These are phyloP conservation scores for Leontopithecus rosalia DNA, from an alignment of 2,797 vertebrate genomes.

Conservation along the genomic window DNA sequence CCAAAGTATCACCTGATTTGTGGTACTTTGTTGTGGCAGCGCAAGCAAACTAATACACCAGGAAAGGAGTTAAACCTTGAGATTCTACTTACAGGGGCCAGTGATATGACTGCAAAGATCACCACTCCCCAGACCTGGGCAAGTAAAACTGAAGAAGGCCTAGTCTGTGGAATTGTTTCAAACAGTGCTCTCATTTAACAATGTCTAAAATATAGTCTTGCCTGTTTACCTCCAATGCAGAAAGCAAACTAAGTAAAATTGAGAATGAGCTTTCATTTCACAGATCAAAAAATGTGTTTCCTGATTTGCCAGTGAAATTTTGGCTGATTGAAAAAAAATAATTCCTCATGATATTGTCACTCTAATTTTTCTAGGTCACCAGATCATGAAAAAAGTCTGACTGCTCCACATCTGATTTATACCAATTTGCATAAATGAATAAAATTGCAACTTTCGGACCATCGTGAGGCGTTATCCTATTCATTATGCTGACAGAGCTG, in stretches of 20 bases:
- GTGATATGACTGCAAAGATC: background rate
- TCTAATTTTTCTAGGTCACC: conserved; percentile 36
- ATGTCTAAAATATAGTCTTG: background rate
- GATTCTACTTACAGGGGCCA: background rate
- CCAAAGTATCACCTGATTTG: too few species aligned
- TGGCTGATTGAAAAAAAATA: background rate
- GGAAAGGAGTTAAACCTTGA: background rate
- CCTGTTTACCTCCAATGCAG: background rate
- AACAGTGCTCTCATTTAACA: background rate
- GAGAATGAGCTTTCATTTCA: background rate
- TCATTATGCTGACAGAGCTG: background rate
- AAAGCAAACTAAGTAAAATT: background rate
- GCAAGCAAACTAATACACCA: background rate
- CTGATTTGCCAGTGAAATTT: background rate
- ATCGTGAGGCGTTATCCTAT: background rate
- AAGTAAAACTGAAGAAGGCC: background rate
- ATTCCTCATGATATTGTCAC: background rate
- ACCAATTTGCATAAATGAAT: conserved; percentile 42
- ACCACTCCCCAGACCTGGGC: background rate
- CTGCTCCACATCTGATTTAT: background rate
- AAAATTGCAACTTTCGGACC: background rate
- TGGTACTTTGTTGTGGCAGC: background rate
- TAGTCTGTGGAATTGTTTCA: background rate
- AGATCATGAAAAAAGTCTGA: background rate
- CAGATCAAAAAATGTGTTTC: background rate